A percentile compares a stretch with the other conserved stretches of the same genome.
Conservation (phyloP, 2,797 vertebrate genomes). For the Sebastes trivittatus region DNA sequence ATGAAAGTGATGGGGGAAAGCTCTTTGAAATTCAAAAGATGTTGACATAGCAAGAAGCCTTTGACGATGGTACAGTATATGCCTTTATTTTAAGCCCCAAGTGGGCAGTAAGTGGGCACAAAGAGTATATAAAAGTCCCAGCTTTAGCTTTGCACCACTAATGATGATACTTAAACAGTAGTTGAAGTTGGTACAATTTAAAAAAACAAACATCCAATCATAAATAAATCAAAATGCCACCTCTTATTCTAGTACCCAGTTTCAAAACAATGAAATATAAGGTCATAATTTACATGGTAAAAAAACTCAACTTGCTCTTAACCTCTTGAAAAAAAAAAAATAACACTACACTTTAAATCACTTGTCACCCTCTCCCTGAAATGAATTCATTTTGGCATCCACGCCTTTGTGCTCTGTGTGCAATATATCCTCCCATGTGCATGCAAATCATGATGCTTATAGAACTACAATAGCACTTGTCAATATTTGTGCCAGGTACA, state of each 20-base stretch:
- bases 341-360: conserved; percentile 13
- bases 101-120: conserved; percentile 1
- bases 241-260: background rate
- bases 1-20: conserved; percentile 46
- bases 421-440: conserved; percentile 48
- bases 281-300: background rate
- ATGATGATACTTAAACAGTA: background rate
- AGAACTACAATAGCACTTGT: conserved; percentile 63
- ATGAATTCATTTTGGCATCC: conserved; percentile 32
- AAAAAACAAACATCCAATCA: background rate
- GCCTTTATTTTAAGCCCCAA: conserved; percentile 45
- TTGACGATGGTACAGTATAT: conserved; percentile 22
- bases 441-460: conserved; percentile 59
- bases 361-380: conserved; percentile 2
- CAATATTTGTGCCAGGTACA: conserved; percentile 71
- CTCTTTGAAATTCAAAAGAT: conserved; percentile 69
- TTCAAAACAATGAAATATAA: background rate
- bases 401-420: conserved; percentile 33
- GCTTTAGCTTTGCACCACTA: conserved; percentile 7
- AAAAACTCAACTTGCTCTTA: background rate
- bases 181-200: background rate
- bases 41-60: conserved; percentile 63
- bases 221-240: background rate
- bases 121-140: background rate
- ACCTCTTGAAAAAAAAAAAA: background rate